These are phyloP conservation scores for Drosophila pseudoobscura DNA, from an alignment of 1,140 invertebrate genomes.

Conservation along the genomic window DNA sequence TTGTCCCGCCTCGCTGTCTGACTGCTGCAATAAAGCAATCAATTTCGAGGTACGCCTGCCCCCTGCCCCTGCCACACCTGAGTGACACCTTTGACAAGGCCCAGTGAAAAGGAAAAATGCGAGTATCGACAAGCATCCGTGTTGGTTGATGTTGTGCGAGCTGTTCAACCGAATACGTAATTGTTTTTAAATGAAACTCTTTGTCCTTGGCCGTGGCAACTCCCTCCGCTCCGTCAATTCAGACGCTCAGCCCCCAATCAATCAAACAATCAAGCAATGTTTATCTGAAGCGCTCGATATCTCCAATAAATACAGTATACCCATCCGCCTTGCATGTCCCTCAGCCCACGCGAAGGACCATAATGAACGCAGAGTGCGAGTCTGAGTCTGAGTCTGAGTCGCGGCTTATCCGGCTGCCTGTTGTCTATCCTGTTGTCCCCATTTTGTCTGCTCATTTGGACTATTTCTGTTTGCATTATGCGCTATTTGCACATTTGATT, in stretches of 20 bases:
- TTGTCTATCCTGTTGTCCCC: background rate
- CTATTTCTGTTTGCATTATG: constrained; percentile 46
- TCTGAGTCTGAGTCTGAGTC: constrained; percentile 29
- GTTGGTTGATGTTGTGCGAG: constrained; percentile 16
- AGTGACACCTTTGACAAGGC: constrained; percentile 72
- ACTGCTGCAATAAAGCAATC: constrained; percentile 71
- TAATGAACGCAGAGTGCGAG: constrained; percentile 29
- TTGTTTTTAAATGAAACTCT: constrained; percentile 75
- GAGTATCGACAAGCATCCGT: constrained; percentile 31
- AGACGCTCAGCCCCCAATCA: constrained; percentile 15
- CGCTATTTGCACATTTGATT: constrained; percentile 61
- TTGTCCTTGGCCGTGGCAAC: constrained; percentile 45
- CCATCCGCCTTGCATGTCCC: no score
- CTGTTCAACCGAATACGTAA: constrained; percentile 56
- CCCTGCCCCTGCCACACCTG: background rate
- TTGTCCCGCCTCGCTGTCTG: constrained; percentile 1
- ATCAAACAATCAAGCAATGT: constrained; percentile 45
- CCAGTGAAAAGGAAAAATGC: constrained; percentile 29
- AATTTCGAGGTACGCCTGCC: constrained; percentile 46
- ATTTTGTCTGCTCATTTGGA: constrained; percentile 45
- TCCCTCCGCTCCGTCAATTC: constrained; percentile 36
- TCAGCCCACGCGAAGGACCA: no score
- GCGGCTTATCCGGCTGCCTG: constrained; percentile 15
- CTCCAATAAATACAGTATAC: constrained; percentile 60
- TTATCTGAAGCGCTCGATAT: constrained; percentile 48